Base-by-base conservation (phyloP, 2,113 vertebrate genomes). In the Mesitornis unicolor region DNA sequence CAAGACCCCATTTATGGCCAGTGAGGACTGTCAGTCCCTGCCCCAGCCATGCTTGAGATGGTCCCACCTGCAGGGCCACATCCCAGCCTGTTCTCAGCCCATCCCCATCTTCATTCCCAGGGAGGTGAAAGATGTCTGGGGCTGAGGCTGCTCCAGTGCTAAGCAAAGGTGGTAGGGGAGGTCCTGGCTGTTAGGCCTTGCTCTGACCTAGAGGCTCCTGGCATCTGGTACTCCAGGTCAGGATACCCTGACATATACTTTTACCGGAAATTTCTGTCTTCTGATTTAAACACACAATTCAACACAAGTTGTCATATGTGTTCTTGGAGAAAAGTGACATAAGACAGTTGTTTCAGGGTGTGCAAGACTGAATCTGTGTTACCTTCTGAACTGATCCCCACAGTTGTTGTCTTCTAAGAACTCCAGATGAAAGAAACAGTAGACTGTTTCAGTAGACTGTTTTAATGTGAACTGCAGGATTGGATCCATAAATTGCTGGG, bases 41-140 rank as follows among this genome's bases (percentile, higher is more conserved):
- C 19, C 45, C 45, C 45, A 18, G 45, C 16, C 45, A 45, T 7
- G 45, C 16, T n/a, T n/a, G n/a, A n/a, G n/a, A n/a, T n/a, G 22
- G 5, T 18, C 10, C n/a, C 9, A 29, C 24, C 5, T 1, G 2
- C 11, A 51, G 53, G 48, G 18, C 29, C 2, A 29, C 20, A n/a
- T 18, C n/a, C 3, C 28, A 38, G 33, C 14, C 33, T 14, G 33
- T 11, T 25, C 13, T 61, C 2, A 2, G 43, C 8, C n/a, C 11
- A 20, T 7, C 14, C 12, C 3, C 6, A 8, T 28, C 36, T n/a
- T n/a, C n/a, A n/a, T n/a, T n/a, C 10, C 10, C 25, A 43, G 17
- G 8, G 17, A 43, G 4, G 10, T 47, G 47, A 7, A 38, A 1
- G 1, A 13, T 17, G 11, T 24, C 26, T 13, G 20, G 38, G 20